Evolutionary conservation across 2,797 vertebrate species (phyloP).

Genomic region (Pogoniulus pusillus): DNA sequence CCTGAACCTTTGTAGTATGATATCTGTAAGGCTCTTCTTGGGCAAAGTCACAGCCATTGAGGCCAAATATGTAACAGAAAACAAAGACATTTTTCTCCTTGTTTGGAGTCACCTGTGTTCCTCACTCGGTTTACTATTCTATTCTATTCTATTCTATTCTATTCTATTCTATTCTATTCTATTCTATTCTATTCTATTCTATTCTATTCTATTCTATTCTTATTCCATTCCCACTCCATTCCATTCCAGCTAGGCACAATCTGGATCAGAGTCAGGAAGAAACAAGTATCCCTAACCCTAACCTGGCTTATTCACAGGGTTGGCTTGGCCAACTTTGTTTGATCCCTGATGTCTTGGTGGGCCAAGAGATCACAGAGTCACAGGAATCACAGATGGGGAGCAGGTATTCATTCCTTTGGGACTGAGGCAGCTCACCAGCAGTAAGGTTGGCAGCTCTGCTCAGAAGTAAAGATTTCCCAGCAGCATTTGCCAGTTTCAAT

Average conservation of each 20-base stretch:
- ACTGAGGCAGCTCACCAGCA: background rate
- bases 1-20: background rate
- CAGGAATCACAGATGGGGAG: background rate
- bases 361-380: background rate
- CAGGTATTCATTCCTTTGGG: background rate
- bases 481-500: background rate
- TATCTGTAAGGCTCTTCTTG: background rate
- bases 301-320: fast-evolving
- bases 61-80: background rate
- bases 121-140: background rate
- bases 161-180: background rate
- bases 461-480: background rate
- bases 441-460: background rate
- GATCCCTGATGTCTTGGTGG: background rate
- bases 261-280: background rate
- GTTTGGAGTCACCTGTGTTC: background rate
- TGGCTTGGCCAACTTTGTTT: background rate
- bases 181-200: background rate
- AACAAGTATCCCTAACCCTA: background rate
- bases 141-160: background rate
- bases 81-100: background rate
- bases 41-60: background rate
- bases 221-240: background rate
- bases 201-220: background rate
- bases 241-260: background rate